Evolutionary conservation across 1,140 invertebrate species (phyloP), one percentile per base, ranked within the genome.

Genomic region (Drosophila cardini): DNA sequence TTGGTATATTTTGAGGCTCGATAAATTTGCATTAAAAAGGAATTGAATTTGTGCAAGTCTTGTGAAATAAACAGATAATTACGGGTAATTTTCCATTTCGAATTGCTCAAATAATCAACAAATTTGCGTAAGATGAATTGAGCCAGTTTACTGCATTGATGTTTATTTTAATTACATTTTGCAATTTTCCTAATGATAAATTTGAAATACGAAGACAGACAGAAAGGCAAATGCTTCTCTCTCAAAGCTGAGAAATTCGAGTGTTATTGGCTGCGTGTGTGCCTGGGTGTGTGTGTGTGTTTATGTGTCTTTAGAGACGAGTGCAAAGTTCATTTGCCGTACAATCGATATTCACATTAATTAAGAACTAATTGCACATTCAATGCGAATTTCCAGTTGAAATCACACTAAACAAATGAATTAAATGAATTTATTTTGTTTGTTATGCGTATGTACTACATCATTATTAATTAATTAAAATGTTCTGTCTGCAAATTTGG

Each of bases 281-380:
- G 13, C n/a, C n/a, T n/a, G n/a, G n/a, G n/a, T 0, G 21, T 26
- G 16, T 63, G 10, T 8, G 13, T 55, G 26, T 30, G 13, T 42
- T 34, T 42, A n/a, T 48, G 56, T 34, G 45, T 18, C 43, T 50
- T 50, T 34, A 46, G 57, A 38, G 48, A 45, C 67, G 32, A 56
- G 56, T 69, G 64, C 56, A 57, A 50, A 64, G 63, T 60, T 72
- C 63, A 34, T 26, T 32, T 34, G 30, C 63, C 40, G 42, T 61
- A 40, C 52, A 71, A 72, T 75, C 60, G 72, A 75, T 72, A 64
- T 71, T 65, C 45, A 71, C 68, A 71, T 72, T 71, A 75, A 75
- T 72, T 72, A 72, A 63, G 68, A 53, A 53, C 60, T 72, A 71
- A 75, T 64, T 75, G 55, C 58, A 13, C 26, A 52, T 50, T 58